Percentiles rank a stretch among this genome's conserved stretches.
Conservation (phyloP, 2,888 invertebrate genomes). For the Drosophila planitibia region DNA sequence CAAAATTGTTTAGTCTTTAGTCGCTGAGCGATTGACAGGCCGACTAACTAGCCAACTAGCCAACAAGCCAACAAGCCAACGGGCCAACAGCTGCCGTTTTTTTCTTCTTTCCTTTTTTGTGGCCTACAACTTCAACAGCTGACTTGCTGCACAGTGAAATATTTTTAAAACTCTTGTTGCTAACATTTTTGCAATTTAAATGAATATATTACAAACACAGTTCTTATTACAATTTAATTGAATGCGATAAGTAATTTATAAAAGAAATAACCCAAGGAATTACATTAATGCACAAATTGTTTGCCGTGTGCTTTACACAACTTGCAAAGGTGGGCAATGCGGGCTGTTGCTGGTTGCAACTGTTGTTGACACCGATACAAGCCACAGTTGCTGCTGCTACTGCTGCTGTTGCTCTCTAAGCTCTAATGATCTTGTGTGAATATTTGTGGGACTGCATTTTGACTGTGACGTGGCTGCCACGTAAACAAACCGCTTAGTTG, state of each 20-base stretch:
- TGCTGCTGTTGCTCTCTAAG: constrained; percentile 24
- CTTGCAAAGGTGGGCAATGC: background rate
- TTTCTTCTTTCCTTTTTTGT: constrained; percentile 10
- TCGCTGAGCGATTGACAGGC: constrained; percentile 80
- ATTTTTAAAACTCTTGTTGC: background rate
- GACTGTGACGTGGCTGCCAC: constrained; percentile 54
- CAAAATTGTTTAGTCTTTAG: constrained; percentile 83
- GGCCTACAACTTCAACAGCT: constrained; percentile 44
- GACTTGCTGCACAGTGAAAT: constrained; percentile 10
- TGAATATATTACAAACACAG: background rate
- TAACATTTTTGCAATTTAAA: background rate
- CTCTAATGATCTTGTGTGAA: constrained; percentile 58
- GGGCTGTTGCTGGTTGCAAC: background rate
- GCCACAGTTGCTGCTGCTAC: constrained; percentile 9
- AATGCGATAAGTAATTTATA: background rate
- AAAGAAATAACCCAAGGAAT: background rate
- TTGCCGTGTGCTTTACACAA: constrained; percentile 29
- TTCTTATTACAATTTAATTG: background rate
- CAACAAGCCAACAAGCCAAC: constrained; percentile 65
- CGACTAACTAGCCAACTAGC: constrained; percentile 52
- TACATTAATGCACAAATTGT: background rate
- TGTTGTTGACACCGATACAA: constrained; percentile 32
- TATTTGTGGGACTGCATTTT: constrained; percentile 38
- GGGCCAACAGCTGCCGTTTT: constrained; percentile 46
- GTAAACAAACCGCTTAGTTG: constrained; percentile 67